A percentile compares a stretch with the other conserved stretches of the same genome.
Conservation (phyloP, 2,797 vertebrate genomes). For the Geotrypetes seraphini region DNA sequence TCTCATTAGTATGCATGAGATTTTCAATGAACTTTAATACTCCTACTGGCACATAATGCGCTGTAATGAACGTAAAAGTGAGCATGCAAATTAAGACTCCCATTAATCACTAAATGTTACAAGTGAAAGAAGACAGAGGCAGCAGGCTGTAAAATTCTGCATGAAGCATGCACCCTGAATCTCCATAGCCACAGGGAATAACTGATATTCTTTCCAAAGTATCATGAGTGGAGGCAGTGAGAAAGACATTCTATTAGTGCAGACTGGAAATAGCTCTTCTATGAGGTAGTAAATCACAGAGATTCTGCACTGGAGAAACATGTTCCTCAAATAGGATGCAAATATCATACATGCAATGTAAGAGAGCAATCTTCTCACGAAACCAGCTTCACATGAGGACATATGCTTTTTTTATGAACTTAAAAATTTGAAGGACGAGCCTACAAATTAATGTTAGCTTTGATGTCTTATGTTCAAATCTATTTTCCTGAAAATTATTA, state of each 20-base stretch:
- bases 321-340: no score
- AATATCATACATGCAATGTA: no score
- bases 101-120: conserved; percentile 75
- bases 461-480: no score
- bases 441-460: no score
- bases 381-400: no score
- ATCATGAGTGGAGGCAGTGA: conserved; percentile 17
- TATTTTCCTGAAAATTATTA: no score
- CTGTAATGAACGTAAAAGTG: conserved; percentile 72
- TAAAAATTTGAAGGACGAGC: no score
- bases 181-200: conserved; percentile 23
- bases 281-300: conserved; percentile 24
- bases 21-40: conserved; percentile 79
- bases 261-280: conserved; percentile 24
- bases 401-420: no score
- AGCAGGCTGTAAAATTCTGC: conserved; percentile 24
- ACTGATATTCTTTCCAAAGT: conserved; percentile 20
- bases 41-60: conserved; percentile 72
- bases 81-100: conserved; percentile 74
- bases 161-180: conserved; percentile 17
- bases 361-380: no score
- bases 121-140: conserved; percentile 25
- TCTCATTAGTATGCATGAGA: conserved; percentile 79
- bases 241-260: conserved; percentile 22
- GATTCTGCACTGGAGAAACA: conserved; percentile 10